phyloP scores from a whole-genome alignment of 2,113 vertebrate genomes.

The Zapus hudsonius region DNA sequence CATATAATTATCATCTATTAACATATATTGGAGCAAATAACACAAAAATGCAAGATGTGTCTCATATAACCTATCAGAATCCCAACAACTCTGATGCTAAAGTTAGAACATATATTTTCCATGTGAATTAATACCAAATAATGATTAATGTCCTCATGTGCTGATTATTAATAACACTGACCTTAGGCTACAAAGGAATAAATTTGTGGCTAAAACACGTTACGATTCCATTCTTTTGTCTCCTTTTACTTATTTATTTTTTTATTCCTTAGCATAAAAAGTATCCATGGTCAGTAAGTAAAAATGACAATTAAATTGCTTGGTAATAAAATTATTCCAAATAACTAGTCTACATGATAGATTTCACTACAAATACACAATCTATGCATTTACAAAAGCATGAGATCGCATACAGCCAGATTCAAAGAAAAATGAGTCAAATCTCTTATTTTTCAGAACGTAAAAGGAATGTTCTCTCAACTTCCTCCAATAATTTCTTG shows the following conservation, averaged over 20 bases:
- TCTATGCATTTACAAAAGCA: neutral
- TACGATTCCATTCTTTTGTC: neutral
- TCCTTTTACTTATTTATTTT: neutral
- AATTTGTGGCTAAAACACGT: constrained; percentile 41
- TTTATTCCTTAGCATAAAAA: neutral
- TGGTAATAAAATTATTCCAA: constrained; percentile 51
- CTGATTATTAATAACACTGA: constrained; percentile 48
- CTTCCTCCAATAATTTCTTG: neutral
- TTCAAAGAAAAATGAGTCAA: neutral
- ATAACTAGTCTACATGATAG: constrained; percentile 7
- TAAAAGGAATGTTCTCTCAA: constrained; percentile 42
- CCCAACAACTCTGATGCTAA: constrained; percentile 37
- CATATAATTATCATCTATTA: constrained; percentile 81
- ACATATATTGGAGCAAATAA: constrained; percentile 74
- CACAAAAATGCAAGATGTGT: constrained; percentile 61
- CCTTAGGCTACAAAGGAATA: constrained; percentile 12
- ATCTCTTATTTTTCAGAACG: neutral
- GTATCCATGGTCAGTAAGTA: neutral
- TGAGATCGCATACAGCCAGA: neutral
- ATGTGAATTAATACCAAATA: constrained; percentile 53
- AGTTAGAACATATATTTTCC: constrained; percentile 57
- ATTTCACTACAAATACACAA: constrained; percentile 32
- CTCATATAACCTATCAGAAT: constrained; percentile 44
- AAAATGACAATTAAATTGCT: constrained; percentile 38
- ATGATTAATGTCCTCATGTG: constrained; percentile 37